These are phyloP conservation scores for Busseola fusca DNA, from an alignment of 2,888 invertebrate species.

Conservation along the genomic window DNA sequence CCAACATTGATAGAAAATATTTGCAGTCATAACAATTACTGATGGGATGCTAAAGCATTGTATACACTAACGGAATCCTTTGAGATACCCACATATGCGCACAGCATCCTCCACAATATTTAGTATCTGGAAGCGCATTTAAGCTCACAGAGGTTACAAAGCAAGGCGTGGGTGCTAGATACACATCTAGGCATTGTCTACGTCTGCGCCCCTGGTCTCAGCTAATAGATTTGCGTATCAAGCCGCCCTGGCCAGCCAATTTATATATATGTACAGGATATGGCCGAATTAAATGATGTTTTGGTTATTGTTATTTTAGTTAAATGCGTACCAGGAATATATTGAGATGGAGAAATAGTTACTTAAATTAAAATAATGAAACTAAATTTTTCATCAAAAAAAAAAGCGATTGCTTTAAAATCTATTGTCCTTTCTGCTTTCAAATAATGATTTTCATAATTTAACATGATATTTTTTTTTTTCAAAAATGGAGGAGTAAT, in stretches of 20 bases:
- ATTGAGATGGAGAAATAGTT: background rate
- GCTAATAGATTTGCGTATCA: slow-evolving; percentile 68
- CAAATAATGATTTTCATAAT: background rate
- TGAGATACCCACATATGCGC: slow-evolving; percentile 38
- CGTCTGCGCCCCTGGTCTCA: slow-evolving; percentile 54
- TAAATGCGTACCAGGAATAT: background rate
- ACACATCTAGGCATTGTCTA: slow-evolving; percentile 67
- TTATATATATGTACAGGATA: slow-evolving; percentile 17
- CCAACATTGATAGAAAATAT: background rate
- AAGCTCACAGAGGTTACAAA: slow-evolving; percentile 56
- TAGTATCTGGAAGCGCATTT: slow-evolving; percentile 43
- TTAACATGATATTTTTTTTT: background rate
- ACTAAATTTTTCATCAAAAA: background rate
- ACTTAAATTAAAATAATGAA: background rate
- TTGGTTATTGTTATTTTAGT: background rate
- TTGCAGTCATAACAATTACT: background rate
- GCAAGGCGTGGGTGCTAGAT: slow-evolving; percentile 65
- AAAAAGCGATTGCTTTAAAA: background rate
- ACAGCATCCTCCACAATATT: slow-evolving; percentile 35
- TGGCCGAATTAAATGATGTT: slow-evolving; percentile 38
- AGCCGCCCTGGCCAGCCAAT: slow-evolving; percentile 29
- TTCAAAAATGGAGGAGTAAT: too few relatives aligned
- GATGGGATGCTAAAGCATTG: background rate
- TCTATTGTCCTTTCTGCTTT: background rate
- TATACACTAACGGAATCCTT: slow-evolving; percentile 29